Base-by-base conservation (phyloP, 2,888 invertebrate species). In the Crioceris asparagi region DNA sequence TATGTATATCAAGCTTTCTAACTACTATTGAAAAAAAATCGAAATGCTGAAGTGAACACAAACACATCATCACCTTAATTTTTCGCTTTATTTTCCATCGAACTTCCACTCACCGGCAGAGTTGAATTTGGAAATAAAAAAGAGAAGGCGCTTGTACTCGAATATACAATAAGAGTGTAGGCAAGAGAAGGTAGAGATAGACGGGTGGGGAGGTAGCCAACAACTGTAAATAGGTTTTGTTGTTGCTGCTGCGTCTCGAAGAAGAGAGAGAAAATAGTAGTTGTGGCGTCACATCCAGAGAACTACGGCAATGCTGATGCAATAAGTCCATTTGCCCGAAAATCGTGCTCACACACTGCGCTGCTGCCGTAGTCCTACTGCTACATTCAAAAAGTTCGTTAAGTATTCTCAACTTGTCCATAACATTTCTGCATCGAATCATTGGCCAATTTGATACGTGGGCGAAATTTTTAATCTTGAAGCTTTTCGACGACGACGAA, bases 381-480 rank as follows among this genome's bases (percentile, higher is more conserved):
- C 41, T 41, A 43, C 44, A 48, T 43, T 48, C 43, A 40, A 36
- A 37, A 44, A 46, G 43, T 47, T 49, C 44, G 49, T 51, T 51
- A 46, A 43, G 47, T 43, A 53, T 53, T 52, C 52, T 36, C 39
- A 19, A 38, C 38, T 39, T 41, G 51, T 45, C 38, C 45, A 38
- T 40, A 15, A 41, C 44, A 43, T 46, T 51, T 50, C 50, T 48
- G 49, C 50, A 51, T 47, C 47, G 52, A 52, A 48, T 53, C 50
- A 44, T 49, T 46, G 46, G 50, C 49, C 50, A 53, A 53, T 51
- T 52, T 43, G 40, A 44, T 40, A 51, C 53, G 53, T 53, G 53
- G 46, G 33, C 41, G 43, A 50, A 48, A 52, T 53, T 48, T 51
- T 51, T 53, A 51, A 53, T 50, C 41, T 40, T 30, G 16, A n/a